Percentiles rank a stretch among this genome's conserved stretches.
phyloP scores from a whole-genome alignment of 64 coral and sea anemone species.

The Catalaphyllia jardinei region DNA sequence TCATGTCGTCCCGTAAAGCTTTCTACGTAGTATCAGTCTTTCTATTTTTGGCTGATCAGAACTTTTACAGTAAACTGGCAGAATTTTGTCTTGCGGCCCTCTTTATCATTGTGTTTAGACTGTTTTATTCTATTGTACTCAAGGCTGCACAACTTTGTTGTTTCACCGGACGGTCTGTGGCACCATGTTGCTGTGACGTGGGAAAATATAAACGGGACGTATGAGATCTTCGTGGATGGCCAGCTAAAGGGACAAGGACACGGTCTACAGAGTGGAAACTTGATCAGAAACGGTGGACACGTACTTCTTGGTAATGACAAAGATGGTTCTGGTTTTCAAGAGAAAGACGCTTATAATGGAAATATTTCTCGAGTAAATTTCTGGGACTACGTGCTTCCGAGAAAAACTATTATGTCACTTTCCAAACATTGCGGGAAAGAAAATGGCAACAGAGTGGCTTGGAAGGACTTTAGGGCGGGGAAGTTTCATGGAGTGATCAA shows the following conservation, averaged over 20 bases:
- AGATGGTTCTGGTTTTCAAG: constrained; percentile 12
- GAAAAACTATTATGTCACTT: constrained; percentile 42
- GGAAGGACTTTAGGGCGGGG: constrained; percentile 35
- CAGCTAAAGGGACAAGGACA: background rate
- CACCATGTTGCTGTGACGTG: constrained; percentile 69
- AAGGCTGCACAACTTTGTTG: background rate
- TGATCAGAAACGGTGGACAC: constrained; percentile 19
- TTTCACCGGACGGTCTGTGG: constrained; percentile 53
- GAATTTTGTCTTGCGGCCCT: too few relatives aligned
- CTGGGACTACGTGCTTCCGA: constrained; percentile 55
- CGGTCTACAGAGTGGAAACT: background rate
- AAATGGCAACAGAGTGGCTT: constrained; percentile 42
- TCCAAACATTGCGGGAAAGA: constrained; percentile 65
- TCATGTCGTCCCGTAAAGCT: too few relatives aligned
- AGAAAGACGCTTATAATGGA: constrained; percentile 46
- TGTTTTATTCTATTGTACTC: background rate
- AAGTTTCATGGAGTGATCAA: constrained; percentile 22
- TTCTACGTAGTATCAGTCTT: too few relatives aligned
- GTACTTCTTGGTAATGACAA: constrained; percentile 65
- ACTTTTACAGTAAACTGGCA: background rate
- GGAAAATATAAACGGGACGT: constrained; percentile 42
- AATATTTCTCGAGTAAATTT: constrained; percentile 68
- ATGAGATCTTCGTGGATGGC: constrained; percentile 59
- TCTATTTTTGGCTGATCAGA: too few relatives aligned
- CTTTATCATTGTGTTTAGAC: too few relatives aligned